A percentile compares a stretch with the other conserved stretches of the same genome.
Conservation (phyloP, 2,113 vertebrate genomes). For the Cynopterus brachyotis region DNA sequence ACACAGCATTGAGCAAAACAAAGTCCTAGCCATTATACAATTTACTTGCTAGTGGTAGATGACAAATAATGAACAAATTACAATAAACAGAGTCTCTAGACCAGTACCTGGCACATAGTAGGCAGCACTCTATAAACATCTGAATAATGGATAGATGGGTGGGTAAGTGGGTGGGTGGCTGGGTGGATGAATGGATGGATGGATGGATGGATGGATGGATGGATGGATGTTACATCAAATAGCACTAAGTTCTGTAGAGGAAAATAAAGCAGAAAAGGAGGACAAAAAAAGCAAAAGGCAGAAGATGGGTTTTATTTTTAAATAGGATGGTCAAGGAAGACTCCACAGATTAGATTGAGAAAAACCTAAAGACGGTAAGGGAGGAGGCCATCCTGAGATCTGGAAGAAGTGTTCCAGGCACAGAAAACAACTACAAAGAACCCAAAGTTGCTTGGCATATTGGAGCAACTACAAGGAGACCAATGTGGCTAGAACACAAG, state of each 20-base stretch:
- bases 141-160: not conserved
- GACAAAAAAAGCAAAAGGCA: not conserved
- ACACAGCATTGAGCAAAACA: not conserved
- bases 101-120: not conserved
- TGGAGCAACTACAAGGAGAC: not conserved
- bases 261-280: not conserved
- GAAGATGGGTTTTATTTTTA: not conserved
- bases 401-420: not conserved
- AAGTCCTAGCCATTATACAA: not conserved
- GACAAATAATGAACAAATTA: not conserved
- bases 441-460: not conserved
- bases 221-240: not conserved
- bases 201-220: not conserved
- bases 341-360: not conserved
- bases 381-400: not conserved
- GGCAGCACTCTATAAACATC: not conserved
- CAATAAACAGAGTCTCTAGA: not conserved
- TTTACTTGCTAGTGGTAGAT: not conserved
- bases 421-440: not conserved
- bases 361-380: not conserved
- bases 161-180: no score
- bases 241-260: not conserved
- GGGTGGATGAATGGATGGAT: not conserved
- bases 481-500: not conserved
- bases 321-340: not conserved